phyloP scores from a whole-genome alignment of 2,113 vertebrate species.

The Cottus gobio region DNA sequence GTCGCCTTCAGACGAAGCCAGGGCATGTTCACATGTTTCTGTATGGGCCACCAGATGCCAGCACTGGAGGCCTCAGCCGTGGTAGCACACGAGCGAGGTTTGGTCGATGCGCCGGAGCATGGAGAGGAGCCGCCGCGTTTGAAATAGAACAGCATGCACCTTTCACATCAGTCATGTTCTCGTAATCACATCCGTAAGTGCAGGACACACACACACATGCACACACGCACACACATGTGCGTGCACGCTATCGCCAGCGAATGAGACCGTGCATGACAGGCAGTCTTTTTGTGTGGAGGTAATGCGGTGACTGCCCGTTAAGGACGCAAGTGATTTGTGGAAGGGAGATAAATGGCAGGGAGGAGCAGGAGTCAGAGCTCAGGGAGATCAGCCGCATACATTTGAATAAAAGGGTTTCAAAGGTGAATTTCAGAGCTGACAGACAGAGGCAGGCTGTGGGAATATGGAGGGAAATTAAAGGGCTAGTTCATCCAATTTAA shows the following conservation, averaged over 20 bases:
- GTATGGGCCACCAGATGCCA: slow-evolving; percentile 44
- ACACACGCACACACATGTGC: slow-evolving; percentile 15
- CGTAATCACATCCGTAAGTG: slow-evolving; percentile 16
- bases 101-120: slow-evolving; percentile 41
- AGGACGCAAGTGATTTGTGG: slow-evolving; percentile 43
- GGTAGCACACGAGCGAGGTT: slow-evolving; percentile 5
- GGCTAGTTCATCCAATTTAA: slow-evolving; percentile 16
- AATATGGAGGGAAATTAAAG: background rate
- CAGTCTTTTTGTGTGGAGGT: slow-evolving; percentile 38
- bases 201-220: slow-evolving; percentile 31
- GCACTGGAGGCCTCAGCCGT: slow-evolving; percentile 20
- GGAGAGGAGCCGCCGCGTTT: slow-evolving; percentile 26
- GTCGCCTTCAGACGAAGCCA: slow-evolving; percentile 32
- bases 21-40: slow-evolving; percentile 47
- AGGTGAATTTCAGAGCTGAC: slow-evolving; percentile 9
- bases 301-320: slow-evolving; percentile 25
- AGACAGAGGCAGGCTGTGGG: background rate
- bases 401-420: slow-evolving; percentile 39
- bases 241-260: slow-evolving; percentile 21
- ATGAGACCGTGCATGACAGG: slow-evolving; percentile 53
- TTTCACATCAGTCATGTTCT: slow-evolving; percentile 27
- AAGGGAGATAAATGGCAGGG: slow-evolving; percentile 29
- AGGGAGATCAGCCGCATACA: slow-evolving; percentile 32
- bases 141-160: slow-evolving; percentile 43
- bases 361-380: slow-evolving; percentile 33